Conservation (phyloP, 2,113 vertebrate genomes). For the Nibea coibor region DNA sequence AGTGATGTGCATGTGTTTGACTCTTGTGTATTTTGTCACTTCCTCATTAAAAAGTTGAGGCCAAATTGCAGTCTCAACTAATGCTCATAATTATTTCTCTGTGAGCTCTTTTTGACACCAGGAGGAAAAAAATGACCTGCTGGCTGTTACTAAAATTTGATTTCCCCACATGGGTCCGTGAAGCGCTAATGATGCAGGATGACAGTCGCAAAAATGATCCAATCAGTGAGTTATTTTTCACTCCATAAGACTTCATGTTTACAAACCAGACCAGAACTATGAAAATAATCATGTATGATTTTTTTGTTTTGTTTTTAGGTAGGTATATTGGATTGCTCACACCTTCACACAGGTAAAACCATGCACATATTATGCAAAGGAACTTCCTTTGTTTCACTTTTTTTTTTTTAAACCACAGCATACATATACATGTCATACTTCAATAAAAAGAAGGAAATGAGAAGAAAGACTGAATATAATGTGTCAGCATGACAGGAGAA, state of each 20-base stretch:
- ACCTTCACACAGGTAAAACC: constrained; percentile 17
- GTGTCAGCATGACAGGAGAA: constrained; percentile 71
- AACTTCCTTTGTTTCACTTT: constrained; percentile 41
- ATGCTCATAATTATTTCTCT: not conserved
- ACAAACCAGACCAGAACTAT: not conserved
- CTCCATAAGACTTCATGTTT: not conserved
- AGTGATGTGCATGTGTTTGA: not conserved
- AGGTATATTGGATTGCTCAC: not conserved
- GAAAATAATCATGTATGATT: too few relatives aligned
- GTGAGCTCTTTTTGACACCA: not conserved
- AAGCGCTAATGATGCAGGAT: not conserved
- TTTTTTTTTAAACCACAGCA: constrained; percentile 23
- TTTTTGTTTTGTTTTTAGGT: too few relatives aligned
- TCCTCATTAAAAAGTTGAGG: not conserved
- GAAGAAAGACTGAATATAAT: constrained; percentile 60
- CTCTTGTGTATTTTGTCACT: not conserved
- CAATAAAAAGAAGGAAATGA: constrained; percentile 56
- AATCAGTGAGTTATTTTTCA: not conserved
- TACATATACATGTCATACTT: constrained; percentile 68
- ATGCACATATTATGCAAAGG: constrained; percentile 8
- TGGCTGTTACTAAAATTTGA: not conserved
- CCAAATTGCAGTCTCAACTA: not conserved
- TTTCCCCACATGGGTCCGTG: not conserved
- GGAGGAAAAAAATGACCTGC: not conserved
- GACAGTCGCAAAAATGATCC: not conserved